These are phyloP conservation scores for Rhadina sibilatrix DNA, from an alignment of 2,113 vertebrate genomes.

Conservation along the genomic window DNA sequence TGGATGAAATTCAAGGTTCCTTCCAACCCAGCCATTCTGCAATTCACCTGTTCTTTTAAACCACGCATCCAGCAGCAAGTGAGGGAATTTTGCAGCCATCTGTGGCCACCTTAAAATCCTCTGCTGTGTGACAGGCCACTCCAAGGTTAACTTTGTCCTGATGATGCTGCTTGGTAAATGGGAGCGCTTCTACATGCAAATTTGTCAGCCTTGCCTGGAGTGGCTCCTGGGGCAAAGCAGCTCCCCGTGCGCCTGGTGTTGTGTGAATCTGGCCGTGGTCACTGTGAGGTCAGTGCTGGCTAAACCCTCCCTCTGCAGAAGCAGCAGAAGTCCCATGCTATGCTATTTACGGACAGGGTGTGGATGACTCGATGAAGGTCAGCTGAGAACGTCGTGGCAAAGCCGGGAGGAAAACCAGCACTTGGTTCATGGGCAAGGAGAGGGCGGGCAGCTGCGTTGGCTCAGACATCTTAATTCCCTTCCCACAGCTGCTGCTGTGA, in stretches of 20 bases:
- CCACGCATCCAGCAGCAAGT: background rate
- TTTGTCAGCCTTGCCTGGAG: background rate
- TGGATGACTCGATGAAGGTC: background rate
- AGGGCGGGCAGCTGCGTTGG: background rate
- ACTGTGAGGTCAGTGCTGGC: background rate
- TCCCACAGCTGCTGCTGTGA: background rate
- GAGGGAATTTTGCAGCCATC: background rate
- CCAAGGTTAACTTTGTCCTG: background rate
- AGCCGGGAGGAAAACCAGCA: background rate
- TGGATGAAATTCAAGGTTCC: fast-evolving
- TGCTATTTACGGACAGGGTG: background rate
- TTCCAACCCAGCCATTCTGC: background rate
- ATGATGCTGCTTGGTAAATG: background rate
- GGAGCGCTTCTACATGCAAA: fast-evolving
- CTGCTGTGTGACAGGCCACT: background rate
- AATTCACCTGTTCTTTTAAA: fast-evolving
- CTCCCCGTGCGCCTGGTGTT: background rate
- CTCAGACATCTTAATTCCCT: background rate
- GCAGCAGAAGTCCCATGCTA: background rate
- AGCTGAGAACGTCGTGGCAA: background rate
- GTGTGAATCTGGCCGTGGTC: fast-evolving
- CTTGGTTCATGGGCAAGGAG: background rate
- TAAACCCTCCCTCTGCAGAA: background rate
- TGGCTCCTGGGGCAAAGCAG: background rate
- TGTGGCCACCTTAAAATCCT: fast-evolving